Base-by-base conservation (phyloP, 64 coral and sea anemone genomes). In the Montipora capricornis region DNA sequence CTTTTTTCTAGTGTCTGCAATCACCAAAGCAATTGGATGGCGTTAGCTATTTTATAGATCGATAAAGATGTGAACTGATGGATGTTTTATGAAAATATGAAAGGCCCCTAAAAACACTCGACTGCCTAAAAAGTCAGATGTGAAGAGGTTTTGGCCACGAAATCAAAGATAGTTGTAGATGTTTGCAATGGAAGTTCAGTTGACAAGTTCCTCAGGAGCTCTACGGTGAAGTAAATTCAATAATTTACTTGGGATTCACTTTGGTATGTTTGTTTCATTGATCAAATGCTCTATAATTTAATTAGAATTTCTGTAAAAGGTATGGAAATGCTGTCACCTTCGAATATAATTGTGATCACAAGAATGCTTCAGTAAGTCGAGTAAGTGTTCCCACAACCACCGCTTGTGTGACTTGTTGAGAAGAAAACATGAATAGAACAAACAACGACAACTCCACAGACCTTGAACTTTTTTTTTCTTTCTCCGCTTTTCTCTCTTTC, bases 11-110 rank as follows among this genome's bases (percentile, higher is more conserved):
- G 68, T 73, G 68, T 73, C 68, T 73, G 68, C 68, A 73, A 73
- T 73, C 68, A 73, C 68, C 68, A 73, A 73, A 73, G n/a, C 68
- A 37, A 73, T 73, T 73, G 68, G 68, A 73, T 73, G 68, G 68
- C 68, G 20, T 73, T 73, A 73, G 68, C 68, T 73, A 73, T 73
- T 73, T 29, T 73, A 73, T 0, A 68, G 64, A 68, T 68, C 64
- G 64, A 68, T 68, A 68, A 73, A 73, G 68, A 73, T 73, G 68
- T 73, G 1, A 73, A 73, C 14, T 75, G 73, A 75, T 75, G 26
- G 73, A 75, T 75, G 73, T 75, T 75, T 75, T 75, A 75, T 75
- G 73, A 75, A 75, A 75, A 75, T 29, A 75, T 75, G 73, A 75
- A 75, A 75, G 73, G 73, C 73, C 73, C 73, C 73, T 73, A 75